Base-by-base conservation (phyloP, 1,140 invertebrate species). In the Plodia interpunctella region DNA sequence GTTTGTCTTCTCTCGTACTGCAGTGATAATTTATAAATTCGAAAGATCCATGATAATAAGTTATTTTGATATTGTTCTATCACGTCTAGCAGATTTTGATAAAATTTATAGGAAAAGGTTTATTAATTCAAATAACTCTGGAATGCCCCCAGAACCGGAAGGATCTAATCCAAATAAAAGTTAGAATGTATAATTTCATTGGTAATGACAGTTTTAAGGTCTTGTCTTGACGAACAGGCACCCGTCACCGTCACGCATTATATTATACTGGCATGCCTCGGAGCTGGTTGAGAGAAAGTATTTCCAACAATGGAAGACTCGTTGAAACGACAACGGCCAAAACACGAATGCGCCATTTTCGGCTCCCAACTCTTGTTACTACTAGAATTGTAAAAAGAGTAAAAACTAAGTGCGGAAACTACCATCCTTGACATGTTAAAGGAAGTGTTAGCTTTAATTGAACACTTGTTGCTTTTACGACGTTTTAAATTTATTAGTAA, bases 281-380 rank as follows among this genome's bases (percentile, higher is more conserved):
- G 58, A 65, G 21, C 21, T 25, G 21, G 21, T 25, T 25, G 6
- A 25, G 74, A 63, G 74, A 78, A 78, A 76, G 70, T 74, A 59
- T 70, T 62, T 44, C 54, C 44, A 57, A 75, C 70, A 76, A 75
- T 72, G 57, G 62, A 61, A 60, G 61, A 68, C 60, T 54, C 70
- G 67, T 68, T 55, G 63, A 62, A 68, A 58, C 15, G 38, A 44
- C 38, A 10, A 10, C 55, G 53, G 64, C 62, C 61, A 58, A 70
- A 68, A 69, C 65, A 71, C 57, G 70, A 70, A 70, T 64, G 56
- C 32, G 56, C 58, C 60, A 63, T 74, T 72, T 65, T 62, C 55
- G 38, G 51, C 57, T 28, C 56, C 55, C 58, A 57, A 44, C n/a
- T 15, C 2, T 44, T 44, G 15, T 17, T 44, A 25, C 21, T 25